Evolutionary conservation across 2,113 vertebrate species (phyloP).

Genomic region (Gambusia affinis): DNA sequence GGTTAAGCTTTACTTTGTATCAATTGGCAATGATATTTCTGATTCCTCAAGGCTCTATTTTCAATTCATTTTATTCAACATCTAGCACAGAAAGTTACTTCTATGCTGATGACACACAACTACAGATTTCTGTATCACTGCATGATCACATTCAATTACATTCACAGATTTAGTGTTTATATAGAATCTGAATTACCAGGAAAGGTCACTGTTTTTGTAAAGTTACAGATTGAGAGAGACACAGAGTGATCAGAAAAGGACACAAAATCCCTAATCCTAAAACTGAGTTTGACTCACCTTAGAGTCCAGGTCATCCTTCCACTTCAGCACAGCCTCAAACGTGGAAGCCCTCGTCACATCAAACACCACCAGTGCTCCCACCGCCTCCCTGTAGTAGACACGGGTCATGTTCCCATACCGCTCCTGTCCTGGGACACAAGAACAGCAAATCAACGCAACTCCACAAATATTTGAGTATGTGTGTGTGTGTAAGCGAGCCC

Average conservation of each 20-base stretch:
- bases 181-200: too few relatives aligned
- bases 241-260: background rate
- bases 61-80: background rate
- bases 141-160: too few relatives aligned
- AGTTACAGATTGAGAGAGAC: too few relatives aligned
- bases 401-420: constrained; percentile 87
- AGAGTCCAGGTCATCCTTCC: constrained; percentile 84
- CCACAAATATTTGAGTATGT: constrained; percentile 4
- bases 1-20: too few relatives aligned
- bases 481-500: constrained; percentile 10
- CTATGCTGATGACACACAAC: background rate
- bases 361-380: constrained; percentile 84
- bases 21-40: too few relatives aligned
- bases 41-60: background rate
- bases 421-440: constrained; percentile 79
- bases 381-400: constrained; percentile 85
- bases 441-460: background rate
- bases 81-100: background rate
- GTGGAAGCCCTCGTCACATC: constrained; percentile 83
- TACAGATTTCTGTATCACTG: background rate
- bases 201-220: too few relatives aligned
- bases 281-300: constrained; percentile 69
- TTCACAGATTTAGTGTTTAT: too few relatives aligned
- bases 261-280: background rate
- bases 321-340: constrained; percentile 82